Percentiles rank a stretch among this genome's conserved stretches.
These are phyloP conservation scores for Tapirus indicus DNA, from an alignment of 2,797 vertebrate genomes.

Conservation along the genomic window DNA sequence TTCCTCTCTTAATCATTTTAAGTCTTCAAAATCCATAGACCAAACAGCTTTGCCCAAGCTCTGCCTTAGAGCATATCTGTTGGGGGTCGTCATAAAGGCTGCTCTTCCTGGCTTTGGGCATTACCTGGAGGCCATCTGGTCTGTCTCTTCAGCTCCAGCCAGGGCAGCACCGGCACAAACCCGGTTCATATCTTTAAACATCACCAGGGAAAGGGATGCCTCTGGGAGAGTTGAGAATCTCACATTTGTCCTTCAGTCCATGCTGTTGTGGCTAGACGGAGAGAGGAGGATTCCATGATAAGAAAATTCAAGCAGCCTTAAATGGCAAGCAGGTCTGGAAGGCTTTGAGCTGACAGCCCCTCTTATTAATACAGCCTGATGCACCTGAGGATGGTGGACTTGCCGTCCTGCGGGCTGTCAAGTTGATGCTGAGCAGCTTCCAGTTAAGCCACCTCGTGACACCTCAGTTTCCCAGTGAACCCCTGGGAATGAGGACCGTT, in stretches of 20 bases:
- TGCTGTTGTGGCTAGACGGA: not conserved
- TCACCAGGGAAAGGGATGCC: not conserved
- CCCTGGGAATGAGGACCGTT: not conserved
- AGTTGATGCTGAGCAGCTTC: not conserved
- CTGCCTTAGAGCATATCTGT: not conserved
- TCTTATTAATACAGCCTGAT: fast-evolving
- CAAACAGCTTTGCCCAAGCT: not conserved
- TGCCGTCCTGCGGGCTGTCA: not conserved
- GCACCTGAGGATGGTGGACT: not conserved
- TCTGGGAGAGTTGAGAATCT: not conserved
- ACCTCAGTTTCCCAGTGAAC: not conserved
- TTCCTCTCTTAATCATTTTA: not conserved
- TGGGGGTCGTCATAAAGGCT: not conserved
- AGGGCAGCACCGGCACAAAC: not conserved
- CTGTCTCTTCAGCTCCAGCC: not conserved
- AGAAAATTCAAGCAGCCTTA: not conserved
- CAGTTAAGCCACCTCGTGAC: not conserved
- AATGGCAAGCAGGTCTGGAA: not conserved
- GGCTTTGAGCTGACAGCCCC: not conserved
- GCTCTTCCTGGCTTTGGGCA: not conserved
- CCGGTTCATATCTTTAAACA: not conserved
- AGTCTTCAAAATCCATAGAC: not conserved
- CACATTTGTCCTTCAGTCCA: not conserved
- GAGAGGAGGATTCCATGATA: not conserved
- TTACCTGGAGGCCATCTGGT: not conserved